Conservation (phyloP, 2,888 invertebrate genomes). For the Diogma glabrata region DNA sequence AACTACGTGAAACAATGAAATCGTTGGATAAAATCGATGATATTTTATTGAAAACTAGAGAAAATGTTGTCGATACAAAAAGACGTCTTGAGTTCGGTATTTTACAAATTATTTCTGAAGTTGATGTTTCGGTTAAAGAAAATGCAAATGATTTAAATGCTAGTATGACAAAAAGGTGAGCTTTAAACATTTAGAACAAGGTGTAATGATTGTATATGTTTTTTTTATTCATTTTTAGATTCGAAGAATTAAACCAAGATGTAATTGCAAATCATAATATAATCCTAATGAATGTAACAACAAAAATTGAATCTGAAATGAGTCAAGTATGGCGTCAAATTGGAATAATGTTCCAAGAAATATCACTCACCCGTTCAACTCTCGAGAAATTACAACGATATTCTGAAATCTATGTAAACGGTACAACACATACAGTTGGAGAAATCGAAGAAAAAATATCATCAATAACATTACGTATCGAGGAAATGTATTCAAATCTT, state of each 20-base stretch:
- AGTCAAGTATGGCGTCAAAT: conserved; percentile 84
- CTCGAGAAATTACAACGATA: conserved; percentile 62
- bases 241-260: conserved; percentile 55
- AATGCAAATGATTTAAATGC: conserved; percentile 53
- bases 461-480: conserved; percentile 62
- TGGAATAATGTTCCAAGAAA: conserved; percentile 76
- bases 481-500: conserved; percentile 67
- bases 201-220: conserved; percentile 1
- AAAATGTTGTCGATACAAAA: conserved; percentile 73
- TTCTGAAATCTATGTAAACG: conserved; percentile 69
- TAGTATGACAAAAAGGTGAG: conserved; percentile 49
- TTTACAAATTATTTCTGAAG: conserved; percentile 65
- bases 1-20: conserved; percentile 43
- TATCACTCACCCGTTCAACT: conserved; percentile 60
- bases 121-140: conserved; percentile 54
- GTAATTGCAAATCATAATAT: conserved; percentile 61
- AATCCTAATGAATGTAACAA: conserved; percentile 59
- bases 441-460: conserved; percentile 69
- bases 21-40: conserved; percentile 59
- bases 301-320: conserved; percentile 67
- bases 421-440: conserved; percentile 62
- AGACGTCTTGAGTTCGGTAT: conserved; percentile 75
- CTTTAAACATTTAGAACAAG: too few relatives aligned
- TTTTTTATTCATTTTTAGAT: conserved; percentile 33
- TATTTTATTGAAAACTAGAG: conserved; percentile 69